Percentiles rank a stretch among this genome's conserved stretches.
Evolutionary conservation across 1,140 invertebrate genomes (phyloP).

Genomic region (Triops longicaudatus): DNA sequence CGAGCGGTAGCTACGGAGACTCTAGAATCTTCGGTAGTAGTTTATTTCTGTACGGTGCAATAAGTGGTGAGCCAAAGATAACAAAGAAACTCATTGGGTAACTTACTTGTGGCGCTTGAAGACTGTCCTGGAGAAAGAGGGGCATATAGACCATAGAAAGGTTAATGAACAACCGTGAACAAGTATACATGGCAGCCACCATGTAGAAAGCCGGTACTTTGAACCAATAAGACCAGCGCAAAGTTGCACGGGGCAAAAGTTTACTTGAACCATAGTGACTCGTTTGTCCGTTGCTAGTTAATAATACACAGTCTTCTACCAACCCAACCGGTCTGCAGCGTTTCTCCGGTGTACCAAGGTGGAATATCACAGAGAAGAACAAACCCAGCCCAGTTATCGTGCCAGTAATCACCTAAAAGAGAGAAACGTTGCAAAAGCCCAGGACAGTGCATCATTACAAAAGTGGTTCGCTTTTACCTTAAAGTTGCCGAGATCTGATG

Average conservation of each 20-base stretch:
- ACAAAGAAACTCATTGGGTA: conserved; percentile 25
- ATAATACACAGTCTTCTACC: neutral
- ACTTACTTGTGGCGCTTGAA: conserved; percentile 61
- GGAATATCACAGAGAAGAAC: conserved; percentile 66
- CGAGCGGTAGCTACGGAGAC: too few species aligned
- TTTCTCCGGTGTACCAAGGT: conserved; percentile 46
- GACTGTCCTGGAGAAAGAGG: conserved; percentile 73
- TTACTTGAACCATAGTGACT: conserved; percentile 8
- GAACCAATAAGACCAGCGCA: conserved; percentile 27
- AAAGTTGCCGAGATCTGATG: conserved; percentile 61
- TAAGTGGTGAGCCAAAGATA: too few species aligned
- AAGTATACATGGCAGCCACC: conserved; percentile 64
- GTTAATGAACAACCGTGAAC: conserved; percentile 78
- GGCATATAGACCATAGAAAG: conserved; percentile 83
- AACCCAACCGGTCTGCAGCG: conserved; percentile 10
- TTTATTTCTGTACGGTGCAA: too few species aligned
- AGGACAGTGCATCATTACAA: too few species aligned
- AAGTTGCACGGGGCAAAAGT: conserved; percentile 5
- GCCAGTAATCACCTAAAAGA: conserved; percentile 58
- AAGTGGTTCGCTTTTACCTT: conserved; percentile 37
- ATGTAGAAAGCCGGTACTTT: conserved; percentile 26
- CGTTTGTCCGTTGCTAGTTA: neutral
- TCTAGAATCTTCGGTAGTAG: too few species aligned
- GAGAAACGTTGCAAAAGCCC: neutral
- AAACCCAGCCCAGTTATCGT: conserved; percentile 60